Base-by-base conservation (phyloP, 2,113 vertebrate genomes). In the Nesoenas mayeri region DNA sequence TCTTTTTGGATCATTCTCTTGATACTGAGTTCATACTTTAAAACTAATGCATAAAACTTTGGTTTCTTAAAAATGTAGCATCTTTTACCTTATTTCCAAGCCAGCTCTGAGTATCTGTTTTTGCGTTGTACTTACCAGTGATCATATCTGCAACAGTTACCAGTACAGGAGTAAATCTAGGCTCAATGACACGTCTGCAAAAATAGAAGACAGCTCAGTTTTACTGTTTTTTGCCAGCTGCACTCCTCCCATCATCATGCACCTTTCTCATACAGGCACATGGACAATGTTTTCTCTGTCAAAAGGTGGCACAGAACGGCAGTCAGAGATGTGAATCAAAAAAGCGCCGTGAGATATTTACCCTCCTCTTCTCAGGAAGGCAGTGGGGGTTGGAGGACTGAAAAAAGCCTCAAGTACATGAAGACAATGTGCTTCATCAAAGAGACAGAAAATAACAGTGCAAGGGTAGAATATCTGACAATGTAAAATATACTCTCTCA, bases 121-220 rank as follows among this genome's bases (percentile, higher is more conserved):
- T 16, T 60, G 56, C n/a, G 7, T 54, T 73, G 16, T 83, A 98
- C 98, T 98, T 97, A 99, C 99, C 99, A 73, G 99, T 98, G 84
- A 99, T 97, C 89, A 99, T 98, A 87, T 99, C 99, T 5, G 99
- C 98, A 75, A 98, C 98, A 71, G 95, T 98, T 77, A 98, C 95
- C 50, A 99, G 98, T 86, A 99, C 95, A 54, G 98, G 89, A 61
- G 99, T 97, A 97, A 99, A 99, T 93, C 99, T 98, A 57, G 98
- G 96, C 87, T 99, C 98, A 86, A 98, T 98, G 62, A 99, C 79
- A 91, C 99, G 97, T 91, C 99, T 99, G 97, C 61, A 94, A 95
- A 96, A 96, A 75, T 78, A 97, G 79, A 96, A 79, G 26, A 90
- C 56, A 80, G 47, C 26, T 14, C 9, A 50, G 32, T 57, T 71